Conservation (phyloP, 2,888 invertebrate genomes). For the Polymixis lichenea region DNA sequence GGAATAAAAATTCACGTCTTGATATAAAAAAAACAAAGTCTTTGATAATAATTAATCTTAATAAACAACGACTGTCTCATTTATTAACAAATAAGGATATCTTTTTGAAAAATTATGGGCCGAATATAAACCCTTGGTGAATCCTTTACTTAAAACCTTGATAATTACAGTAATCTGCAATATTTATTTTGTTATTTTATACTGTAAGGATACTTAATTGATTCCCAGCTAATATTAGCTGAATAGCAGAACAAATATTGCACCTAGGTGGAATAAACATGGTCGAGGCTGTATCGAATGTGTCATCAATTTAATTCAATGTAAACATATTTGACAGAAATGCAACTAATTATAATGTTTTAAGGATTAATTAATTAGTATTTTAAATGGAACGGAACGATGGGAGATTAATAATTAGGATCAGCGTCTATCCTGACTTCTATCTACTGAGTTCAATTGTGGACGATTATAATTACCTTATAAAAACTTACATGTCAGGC, state of each 20-base stretch:
- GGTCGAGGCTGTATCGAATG: not conserved
- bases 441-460: too few relatives aligned
- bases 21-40: too few relatives aligned
- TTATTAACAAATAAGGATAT: too few relatives aligned
- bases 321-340: not conserved
- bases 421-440: too few relatives aligned
- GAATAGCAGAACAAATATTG: not conserved
- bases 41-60: too few relatives aligned
- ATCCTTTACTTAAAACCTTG: not conserved
- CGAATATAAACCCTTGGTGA: not conserved
- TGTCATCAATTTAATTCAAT: not conserved
- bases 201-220: too few relatives aligned
- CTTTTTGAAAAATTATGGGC: not conserved
- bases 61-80: too few relatives aligned
- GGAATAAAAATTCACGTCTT: too few relatives aligned
- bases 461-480: too few relatives aligned
- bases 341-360: not conserved
- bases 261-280: not conserved
- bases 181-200: not conserved
- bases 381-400: not conserved
- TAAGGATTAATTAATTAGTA: not conserved
- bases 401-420: not conserved
- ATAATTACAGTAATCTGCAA: too few relatives aligned
- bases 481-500: too few relatives aligned
- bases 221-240: not conserved